Base-by-base conservation (phyloP, 2,113 vertebrate species). In the Irena cyanogastra region DNA sequence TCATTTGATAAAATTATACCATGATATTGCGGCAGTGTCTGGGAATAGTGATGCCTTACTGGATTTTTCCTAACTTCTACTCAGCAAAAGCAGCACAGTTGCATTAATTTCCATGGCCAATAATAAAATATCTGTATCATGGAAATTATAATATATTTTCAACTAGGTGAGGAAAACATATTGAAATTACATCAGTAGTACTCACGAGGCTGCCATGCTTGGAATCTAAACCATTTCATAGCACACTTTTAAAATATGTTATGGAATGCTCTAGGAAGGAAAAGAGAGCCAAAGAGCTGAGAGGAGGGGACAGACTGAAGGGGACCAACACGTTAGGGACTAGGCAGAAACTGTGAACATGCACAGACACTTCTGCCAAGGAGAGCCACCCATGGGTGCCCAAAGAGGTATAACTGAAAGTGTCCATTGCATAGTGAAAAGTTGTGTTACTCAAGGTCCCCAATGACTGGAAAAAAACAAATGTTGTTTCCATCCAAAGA, bases 391-490 rank as follows among this genome's bases (percentile, higher is more conserved):
- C 13, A 10, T 17, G 13, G n/a, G 9, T 74, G 30, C 22, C 63
- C 37, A 57, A 87, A 88, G 45, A 65, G 23, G 22, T 6, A 20
- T 3, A 22, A 57, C 0, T 2, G 26, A 6, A 13, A 17, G 5
- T 56, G 9, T 47, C 31, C 54, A 12, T 24, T 33, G 56, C 37
- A 27, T 53, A 20, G 61, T 5, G 41, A 90, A 84, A 78, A 47
- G 12, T 9, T 66, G 18, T 45, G 17, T 16, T 39, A 20, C 19
- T 75, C 39, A 60, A 23, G 11, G 30, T 15, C 9, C 16, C 6
- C 24, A 47, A 0, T 0, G 0, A 68, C 4, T 60, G 10, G 20
- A 53, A 76, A 82, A 83, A 19, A 63, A 2, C 2, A 8, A 90
- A 39, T 28, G 4, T n/a, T 68, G 4, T 9, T 63, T 81, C 19